A percentile compares a stretch with the other conserved stretches of the same genome.
These are phyloP conservation scores for Eilema griseolum DNA, from an alignment of 2,888 invertebrate species.

Conservation along the genomic window DNA sequence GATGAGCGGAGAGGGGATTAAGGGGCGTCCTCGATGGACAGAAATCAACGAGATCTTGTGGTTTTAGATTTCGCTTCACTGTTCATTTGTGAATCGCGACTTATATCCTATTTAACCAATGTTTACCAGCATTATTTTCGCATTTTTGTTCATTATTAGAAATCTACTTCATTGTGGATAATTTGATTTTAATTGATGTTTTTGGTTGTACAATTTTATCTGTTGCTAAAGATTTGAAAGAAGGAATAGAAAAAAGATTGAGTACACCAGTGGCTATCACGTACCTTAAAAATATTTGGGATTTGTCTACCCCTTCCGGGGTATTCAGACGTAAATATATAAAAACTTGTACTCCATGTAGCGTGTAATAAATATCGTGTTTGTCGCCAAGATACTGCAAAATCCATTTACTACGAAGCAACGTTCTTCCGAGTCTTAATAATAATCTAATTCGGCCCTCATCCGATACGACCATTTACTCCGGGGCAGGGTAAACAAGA, in stretches of 20 bases:
- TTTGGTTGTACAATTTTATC: background rate
- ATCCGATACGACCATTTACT: slow-evolving; percentile 47
- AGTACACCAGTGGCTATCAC: background rate
- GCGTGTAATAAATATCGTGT: slow-evolving; percentile 19
- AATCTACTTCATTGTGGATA: background rate
- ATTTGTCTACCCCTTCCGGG: background rate
- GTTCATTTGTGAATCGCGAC: slow-evolving; percentile 45
- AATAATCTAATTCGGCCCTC: slow-evolving; percentile 48
- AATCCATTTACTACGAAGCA: slow-evolving; percentile 37
- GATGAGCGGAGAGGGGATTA: slow-evolving; percentile 49
- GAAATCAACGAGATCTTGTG: slow-evolving; percentile 59
- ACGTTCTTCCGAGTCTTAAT: slow-evolving; percentile 37
- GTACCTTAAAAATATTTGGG: background rate
- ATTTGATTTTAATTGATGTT: background rate
- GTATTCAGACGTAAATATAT: background rate
- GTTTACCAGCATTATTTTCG: slow-evolving; percentile 20
- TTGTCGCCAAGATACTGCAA: slow-evolving; percentile 23
- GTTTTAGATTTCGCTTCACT: slow-evolving; percentile 42
- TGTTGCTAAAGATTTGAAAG: background rate
- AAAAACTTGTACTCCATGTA: slow-evolving; percentile 16
- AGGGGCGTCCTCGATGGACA: slow-evolving; percentile 54
- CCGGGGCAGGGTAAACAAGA: slow-evolving; percentile 36
- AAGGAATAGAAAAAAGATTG: background rate
- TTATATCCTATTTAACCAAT: slow-evolving; percentile 36
- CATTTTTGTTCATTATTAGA: slow-evolving; percentile 2